A percentile compares a stretch with the other conserved stretches of the same genome.
Evolutionary conservation across 1,140 invertebrate genomes (phyloP).

Genomic region (Hylyphantes graminicola): DNA sequence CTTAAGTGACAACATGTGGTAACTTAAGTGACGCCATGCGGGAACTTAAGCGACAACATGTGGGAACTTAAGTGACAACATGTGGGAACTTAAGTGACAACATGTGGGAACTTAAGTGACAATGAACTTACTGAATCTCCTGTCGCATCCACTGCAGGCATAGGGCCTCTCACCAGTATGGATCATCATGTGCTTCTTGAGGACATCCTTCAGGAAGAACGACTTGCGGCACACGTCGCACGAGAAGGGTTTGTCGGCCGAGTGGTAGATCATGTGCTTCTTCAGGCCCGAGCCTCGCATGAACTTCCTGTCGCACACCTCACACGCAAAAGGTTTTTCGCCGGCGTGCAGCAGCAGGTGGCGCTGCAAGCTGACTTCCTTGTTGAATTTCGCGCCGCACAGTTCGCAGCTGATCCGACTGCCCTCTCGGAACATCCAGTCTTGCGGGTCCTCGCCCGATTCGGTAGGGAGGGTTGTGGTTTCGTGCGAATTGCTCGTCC

Average conservation of each 20-base stretch:
- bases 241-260: conserved; percentile 69
- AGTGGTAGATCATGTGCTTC: conserved; percentile 11
- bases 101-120: too few species aligned
- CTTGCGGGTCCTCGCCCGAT: too few species aligned
- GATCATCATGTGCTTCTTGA: conserved; percentile 67
- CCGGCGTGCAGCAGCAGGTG: conserved; percentile 7
- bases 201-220: conserved; percentile 68
- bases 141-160: conserved; percentile 66
- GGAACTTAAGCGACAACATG: too few species aligned
- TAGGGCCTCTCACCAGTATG: conserved; percentile 68
- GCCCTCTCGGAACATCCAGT: too few species aligned
- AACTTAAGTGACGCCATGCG: too few species aligned
- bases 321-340: conserved; percentile 2
- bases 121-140: neutral
- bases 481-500: too few species aligned
- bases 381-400: neutral
- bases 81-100: too few species aligned
- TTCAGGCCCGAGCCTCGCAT: neutral
- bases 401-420: neutral
- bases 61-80: too few species aligned
- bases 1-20: too few species aligned
- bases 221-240: conserved; percentile 71
- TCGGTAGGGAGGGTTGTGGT: too few species aligned
- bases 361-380: neutral
- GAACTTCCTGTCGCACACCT: conserved; percentile 1